Base-by-base conservation (phyloP, 2,888 invertebrate genomes). In the Homarus gammarus region DNA sequence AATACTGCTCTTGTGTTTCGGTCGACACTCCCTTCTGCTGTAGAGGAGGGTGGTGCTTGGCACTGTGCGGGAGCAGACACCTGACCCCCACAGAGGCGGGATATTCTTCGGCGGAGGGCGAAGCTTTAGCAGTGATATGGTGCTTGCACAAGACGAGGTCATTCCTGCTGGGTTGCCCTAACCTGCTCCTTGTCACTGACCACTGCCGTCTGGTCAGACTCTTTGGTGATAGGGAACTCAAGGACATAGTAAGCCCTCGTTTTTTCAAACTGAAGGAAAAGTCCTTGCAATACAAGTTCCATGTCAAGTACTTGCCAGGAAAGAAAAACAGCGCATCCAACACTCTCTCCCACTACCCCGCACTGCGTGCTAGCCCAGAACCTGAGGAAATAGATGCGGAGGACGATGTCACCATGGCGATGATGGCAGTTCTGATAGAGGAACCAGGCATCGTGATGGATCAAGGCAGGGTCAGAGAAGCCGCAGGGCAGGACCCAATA, bases 221-320 rank as follows among this genome's bases (percentile, higher is more conserved):
- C 12, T 38, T 77, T 8, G 22, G 2, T 18, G 77, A 33, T 12
- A 38, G n/a, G 27, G 27, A 1, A 82, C 38, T 61, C 22, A 61
- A 44, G n/a, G 56, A 75, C 12, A 36, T 84, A 15, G 31, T 18
- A 49, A 84, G 84, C 36, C 84, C 84, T 31, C 44, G 27, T 5
- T 68, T 83, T 3, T 83, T 84, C 33, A 36, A 33, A 22, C 27
- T 83, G n/a, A 83, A 83, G 49, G 83, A 83, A 22, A 36, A n/a
- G 2, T 75, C 38, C 1, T 10, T 22, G 10, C 75, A 75, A 44
- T 75, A 15, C 44, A n/a, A n/a, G n/a, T n/a, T n/a, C n/a, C n/a
- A n/a, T n/a, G n/a, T n/a, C n/a, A n/a, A n/a, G n/a, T n/a, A 78
- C 36, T 56, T 78, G 56, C 78, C 31, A n/a, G 78, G 78, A 0